Evolutionary conservation across 2,888 invertebrate genomes (phyloP).

Genomic region (Polietes domitor): DNA sequence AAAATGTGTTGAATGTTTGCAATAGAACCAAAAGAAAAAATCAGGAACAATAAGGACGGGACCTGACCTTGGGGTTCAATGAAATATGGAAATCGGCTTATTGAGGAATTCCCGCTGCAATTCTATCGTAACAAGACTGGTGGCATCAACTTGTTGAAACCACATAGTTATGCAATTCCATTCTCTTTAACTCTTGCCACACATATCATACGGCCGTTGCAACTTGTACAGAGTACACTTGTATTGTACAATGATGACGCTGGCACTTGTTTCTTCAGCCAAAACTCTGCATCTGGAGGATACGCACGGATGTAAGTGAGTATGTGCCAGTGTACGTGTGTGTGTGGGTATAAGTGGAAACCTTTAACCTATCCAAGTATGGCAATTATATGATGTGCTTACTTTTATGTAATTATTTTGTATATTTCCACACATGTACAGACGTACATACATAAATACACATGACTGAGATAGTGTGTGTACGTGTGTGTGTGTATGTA

Average conservation of each 20-base stretch:
- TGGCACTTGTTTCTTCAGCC: neutral
- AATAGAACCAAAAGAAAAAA: too few species aligned
- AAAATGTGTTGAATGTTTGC: too few species aligned
- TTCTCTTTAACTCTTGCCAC: too few species aligned
- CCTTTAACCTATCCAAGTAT: slow-evolving; percentile 52
- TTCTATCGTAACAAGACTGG: too few species aligned
- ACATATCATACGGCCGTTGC: neutral
- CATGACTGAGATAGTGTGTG: neutral
- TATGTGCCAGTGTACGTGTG: neutral
- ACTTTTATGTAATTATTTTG: slow-evolving; percentile 56
- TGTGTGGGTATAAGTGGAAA: slow-evolving; percentile 34
- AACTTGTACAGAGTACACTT: neutral
- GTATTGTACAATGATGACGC: slow-evolving; percentile 1
- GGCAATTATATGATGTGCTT: slow-evolving; percentile 63
- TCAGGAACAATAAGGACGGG: too few species aligned
- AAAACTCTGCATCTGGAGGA: neutral
- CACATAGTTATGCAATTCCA: too few species aligned
- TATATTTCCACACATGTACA: slow-evolving; percentile 30
- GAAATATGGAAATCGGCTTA: too few species aligned
- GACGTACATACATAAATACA: neutral
- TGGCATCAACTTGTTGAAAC: too few species aligned
- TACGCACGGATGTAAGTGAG: neutral
- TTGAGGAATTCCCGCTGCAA: too few species aligned
- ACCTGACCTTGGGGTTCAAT: too few species aligned
- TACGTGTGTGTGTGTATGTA: neutral